Percentiles rank a stretch among this genome's conserved stretches.
These are phyloP conservation scores for Calyptomena viridis DNA, from an alignment of 2,113 vertebrate species.

Conservation along the genomic window DNA sequence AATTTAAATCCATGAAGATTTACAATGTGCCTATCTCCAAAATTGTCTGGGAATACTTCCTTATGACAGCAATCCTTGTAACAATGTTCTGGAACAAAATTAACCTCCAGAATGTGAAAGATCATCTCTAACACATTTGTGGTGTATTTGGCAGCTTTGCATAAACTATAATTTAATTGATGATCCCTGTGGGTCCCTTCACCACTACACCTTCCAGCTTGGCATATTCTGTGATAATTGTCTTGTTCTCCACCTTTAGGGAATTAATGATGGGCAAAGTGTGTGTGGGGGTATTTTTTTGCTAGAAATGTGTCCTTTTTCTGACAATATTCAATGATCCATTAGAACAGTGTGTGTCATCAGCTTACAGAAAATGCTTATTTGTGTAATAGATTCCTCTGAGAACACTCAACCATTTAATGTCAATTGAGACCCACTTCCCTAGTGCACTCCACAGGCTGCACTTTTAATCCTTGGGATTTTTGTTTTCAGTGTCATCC, in stretches of 20 bases:
- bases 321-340: not conserved
- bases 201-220: no score
- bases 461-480: not conserved
- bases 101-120: not conserved
- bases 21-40: not conserved
- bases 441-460: not conserved
- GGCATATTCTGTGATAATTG: not conserved
- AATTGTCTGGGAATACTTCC: not conserved
- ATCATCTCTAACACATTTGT: not conserved
- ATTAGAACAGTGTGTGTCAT: not conserved
- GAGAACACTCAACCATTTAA: not conserved
- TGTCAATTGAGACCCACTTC: not conserved
- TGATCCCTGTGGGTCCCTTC: no score
- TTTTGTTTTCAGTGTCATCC: conserved; percentile 83
- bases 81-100: not conserved
- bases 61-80: not conserved
- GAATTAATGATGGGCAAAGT: not conserved
- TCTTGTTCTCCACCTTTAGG: not conserved
- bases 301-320: not conserved
- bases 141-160: not conserved
- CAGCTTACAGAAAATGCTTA: not conserved
- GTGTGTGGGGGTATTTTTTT: not conserved
- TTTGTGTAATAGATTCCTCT: not conserved
- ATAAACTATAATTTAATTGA: not conserved
- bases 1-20: not conserved